phyloP scores from a whole-genome alignment of 2,113 vertebrate species.

The Phrynosoma blainvillii region DNA sequence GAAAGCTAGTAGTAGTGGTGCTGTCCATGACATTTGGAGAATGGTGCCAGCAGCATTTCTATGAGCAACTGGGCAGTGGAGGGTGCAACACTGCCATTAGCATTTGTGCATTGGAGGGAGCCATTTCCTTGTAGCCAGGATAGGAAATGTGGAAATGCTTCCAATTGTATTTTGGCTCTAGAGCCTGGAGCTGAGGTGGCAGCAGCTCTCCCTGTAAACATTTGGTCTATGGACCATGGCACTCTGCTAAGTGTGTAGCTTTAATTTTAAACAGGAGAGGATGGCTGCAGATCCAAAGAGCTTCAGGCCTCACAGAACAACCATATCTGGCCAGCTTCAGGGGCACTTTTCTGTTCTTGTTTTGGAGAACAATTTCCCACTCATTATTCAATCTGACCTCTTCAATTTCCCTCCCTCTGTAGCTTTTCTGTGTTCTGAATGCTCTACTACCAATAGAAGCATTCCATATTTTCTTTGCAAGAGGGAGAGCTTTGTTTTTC shows the following conservation, averaged over 20 bases:
- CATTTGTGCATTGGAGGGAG: conserved; percentile 4
- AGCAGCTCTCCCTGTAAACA: not conserved
- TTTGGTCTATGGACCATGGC: not conserved
- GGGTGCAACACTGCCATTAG: conserved; percentile 21
- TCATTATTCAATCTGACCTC: conserved; percentile 28
- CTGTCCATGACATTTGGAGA: conserved; percentile 36
- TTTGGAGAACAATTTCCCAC: conserved; percentile 13
- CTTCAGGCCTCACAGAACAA: conserved; percentile 20
- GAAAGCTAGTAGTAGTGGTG: conserved; percentile 27
- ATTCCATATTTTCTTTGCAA: conserved; percentile 47
- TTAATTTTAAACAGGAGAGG: conserved; percentile 34
- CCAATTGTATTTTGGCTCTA: not conserved
- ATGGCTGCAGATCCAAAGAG: conserved; percentile 6
- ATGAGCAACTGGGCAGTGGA: conserved; percentile 17
- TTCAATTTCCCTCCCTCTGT: conserved; percentile 41
- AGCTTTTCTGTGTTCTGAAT: conserved; percentile 41
- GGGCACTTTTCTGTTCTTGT: conserved; percentile 6
- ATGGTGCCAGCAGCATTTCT: conserved; percentile 29
- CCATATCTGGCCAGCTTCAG: not conserved
- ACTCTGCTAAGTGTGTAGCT: conserved; percentile 16
- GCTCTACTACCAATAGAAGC: conserved; percentile 35
- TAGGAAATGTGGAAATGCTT: not conserved
- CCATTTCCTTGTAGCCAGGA: not conserved
- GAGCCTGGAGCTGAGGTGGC: not conserved
- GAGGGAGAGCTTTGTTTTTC: conserved; percentile 34